Evolutionary conservation across 2,113 vertebrate species (phyloP), one percentile per base, ranked within the genome.

Genomic region (Ptilonorhynchus violaceus): DNA sequence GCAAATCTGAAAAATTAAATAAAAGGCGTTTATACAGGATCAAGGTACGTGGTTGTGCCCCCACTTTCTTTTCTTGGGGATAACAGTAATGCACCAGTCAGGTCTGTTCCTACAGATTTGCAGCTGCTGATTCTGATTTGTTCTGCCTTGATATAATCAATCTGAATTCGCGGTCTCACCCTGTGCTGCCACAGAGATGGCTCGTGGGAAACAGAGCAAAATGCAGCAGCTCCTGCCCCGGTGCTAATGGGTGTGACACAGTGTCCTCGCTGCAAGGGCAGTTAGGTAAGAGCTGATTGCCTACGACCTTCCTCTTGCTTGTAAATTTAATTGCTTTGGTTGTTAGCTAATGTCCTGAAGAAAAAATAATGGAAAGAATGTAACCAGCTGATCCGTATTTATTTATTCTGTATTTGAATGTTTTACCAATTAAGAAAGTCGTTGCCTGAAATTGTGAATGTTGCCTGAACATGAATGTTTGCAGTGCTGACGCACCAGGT

Each of bases 371-470:
- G 1, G 60, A 58, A 94, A 85, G 44, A 88, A 81, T 95, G 19
- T 35, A 88, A 87, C 66, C 60, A 70, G 56, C 68, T 52, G 83
- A 85, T 96, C 94, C 63, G 77, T 91, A 88, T 96, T 96, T 85
- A 90, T 92, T 91, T 87, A 63, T 93, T 91, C 60, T 89, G 39
- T 33, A 30, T 91, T 92, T 25, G 22, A 96, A 93, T 95, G 49
- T 92, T 97, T 96, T 83, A 93, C 74, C 37, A 88, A 27, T 68
- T 76, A 94, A 83, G 55, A 86, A 96, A 97, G 75, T 70, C 46
- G 41, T 74, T 93, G 66, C 30, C 90, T 96, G 74, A 82, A 96
- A 86, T 91, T 49, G 84, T 95, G 94, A 93, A 69, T 90, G 67
- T 84, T 92, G 90, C 68, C 60, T 2, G 23, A 81, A 96, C 80